A percentile compares a stretch with the other conserved stretches of the same genome.
phyloP scores from a whole-genome alignment of 64 coral and sea anemone species.

The Exaiptasia diaphana region DNA sequence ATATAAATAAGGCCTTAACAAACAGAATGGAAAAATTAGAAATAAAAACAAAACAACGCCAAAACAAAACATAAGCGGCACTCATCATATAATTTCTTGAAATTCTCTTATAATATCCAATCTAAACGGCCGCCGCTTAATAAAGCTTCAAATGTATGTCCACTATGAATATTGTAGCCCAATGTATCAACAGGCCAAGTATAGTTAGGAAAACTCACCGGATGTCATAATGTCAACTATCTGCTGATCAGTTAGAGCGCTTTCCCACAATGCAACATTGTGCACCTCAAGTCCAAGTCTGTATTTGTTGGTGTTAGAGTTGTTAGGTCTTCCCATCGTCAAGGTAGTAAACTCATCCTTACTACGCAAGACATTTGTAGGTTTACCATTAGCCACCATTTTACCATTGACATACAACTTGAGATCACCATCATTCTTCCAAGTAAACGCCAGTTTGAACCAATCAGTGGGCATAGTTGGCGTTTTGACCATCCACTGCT shows the following conservation, averaged over 20 bases:
- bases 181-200: too few species aligned
- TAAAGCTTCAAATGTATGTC: too few species aligned
- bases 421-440: constrained; percentile 38
- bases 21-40: too few species aligned
- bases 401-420: constrained; percentile 55
- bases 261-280: constrained; percentile 47
- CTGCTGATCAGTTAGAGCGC: constrained; percentile 24
- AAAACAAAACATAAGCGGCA: too few species aligned
- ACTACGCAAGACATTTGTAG: not conserved
- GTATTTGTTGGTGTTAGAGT: constrained; percentile 18
- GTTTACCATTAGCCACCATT: not conserved
- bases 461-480: constrained; percentile 24
- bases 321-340: constrained; percentile 55
- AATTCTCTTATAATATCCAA: too few species aligned
- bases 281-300: constrained; percentile 44
- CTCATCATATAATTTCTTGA: too few species aligned
- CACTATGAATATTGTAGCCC: too few species aligned
- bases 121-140: too few species aligned
- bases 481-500: constrained; percentile 34
- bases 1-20: too few species aligned
- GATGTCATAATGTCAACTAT: not conserved
- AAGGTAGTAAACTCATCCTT: constrained; percentile 24
- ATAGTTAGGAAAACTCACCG: too few species aligned
- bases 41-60: too few species aligned
- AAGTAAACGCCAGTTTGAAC: constrained; percentile 52